Evolutionary conservation across 2,888 invertebrate genomes (phyloP).

Genomic region (Nebria salina): DNA sequence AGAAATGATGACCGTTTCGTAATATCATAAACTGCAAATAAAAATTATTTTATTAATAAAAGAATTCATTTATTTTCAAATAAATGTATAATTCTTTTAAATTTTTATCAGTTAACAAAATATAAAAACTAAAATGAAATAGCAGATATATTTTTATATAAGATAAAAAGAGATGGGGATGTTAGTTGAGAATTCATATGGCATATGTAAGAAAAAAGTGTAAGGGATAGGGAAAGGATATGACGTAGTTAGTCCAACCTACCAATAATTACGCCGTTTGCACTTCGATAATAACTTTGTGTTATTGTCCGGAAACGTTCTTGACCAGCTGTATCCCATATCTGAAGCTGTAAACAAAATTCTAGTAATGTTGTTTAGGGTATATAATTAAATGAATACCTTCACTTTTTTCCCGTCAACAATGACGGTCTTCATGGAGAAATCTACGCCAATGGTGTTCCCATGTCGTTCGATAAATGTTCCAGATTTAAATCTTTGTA

Average conservation of each 20-base stretch:
- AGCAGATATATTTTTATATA: too few species aligned
- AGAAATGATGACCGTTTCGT: slow-evolving; percentile 92
- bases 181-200: too few species aligned
- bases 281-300: slow-evolving; percentile 96
- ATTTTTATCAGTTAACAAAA: too few species aligned
- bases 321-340: slow-evolving; percentile 98
- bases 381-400: slow-evolving; percentile 65
- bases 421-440: slow-evolving; percentile 96
- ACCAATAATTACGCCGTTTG: slow-evolving; percentile 95
- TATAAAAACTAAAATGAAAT: too few species aligned
- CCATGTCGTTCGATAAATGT: slow-evolving; percentile 95
- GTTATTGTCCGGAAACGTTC: slow-evolving; percentile 97
- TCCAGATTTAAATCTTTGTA: slow-evolving; percentile 95
- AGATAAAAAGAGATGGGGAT: too few species aligned
- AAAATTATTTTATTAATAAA: too few species aligned
- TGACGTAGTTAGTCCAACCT: slow-evolving; percentile 47
- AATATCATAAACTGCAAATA: slow-evolving; percentile 92
- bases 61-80: neutral
- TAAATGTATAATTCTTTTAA: too few species aligned
- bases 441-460: slow-evolving; percentile 97
- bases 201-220: too few species aligned
- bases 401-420: slow-evolving; percentile 95
- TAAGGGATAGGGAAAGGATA: too few species aligned
- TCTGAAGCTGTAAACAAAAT: slow-evolving; percentile 76
- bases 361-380: slow-evolving; percentile 45